Conservation (phyloP, 2,888 invertebrate genomes). For the Erannis defoliaria region DNA sequence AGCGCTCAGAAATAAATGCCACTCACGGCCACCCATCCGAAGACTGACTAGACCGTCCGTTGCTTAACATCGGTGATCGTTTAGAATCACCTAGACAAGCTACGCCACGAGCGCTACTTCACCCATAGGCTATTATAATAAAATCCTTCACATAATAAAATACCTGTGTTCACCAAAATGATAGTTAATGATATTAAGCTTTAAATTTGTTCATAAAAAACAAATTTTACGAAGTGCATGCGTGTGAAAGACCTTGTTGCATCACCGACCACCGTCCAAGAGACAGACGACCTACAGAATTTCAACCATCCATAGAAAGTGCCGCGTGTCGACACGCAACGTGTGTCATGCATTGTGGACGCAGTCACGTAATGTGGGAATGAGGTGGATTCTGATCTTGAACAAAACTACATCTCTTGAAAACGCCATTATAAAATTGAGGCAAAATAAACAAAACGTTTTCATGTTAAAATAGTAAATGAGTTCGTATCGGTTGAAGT, state of each 20-base stretch:
- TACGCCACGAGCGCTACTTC: too few relatives aligned
- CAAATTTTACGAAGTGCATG: not conserved
- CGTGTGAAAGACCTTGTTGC: conserved; percentile 46
- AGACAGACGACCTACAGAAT: conserved; percentile 38
- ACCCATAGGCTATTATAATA: too few relatives aligned
- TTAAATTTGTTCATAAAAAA: not conserved
- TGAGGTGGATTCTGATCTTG: conserved; percentile 10
- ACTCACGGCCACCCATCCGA: too few relatives aligned
- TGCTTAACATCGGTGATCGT: too few relatives aligned
- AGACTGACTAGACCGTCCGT: too few relatives aligned
- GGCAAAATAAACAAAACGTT: too few relatives aligned
- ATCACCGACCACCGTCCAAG: conserved; percentile 39
- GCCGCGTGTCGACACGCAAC: conserved; percentile 39
- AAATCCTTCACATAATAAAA: too few relatives aligned
- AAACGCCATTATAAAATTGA: not conserved
- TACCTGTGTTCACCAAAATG: too few relatives aligned
- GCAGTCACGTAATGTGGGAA: conserved; percentile 13
- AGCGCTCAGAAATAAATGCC: too few relatives aligned
- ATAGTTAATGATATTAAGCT: not conserved
- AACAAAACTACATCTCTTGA: not conserved
- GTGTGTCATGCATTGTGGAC: conserved; percentile 26
- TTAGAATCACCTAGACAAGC: too few relatives aligned
- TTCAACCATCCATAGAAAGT: conserved; percentile 46
- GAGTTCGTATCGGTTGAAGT: too few relatives aligned
- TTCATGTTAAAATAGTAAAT: too few relatives aligned